phyloP scores from a whole-genome alignment of 1,140 invertebrate species.

The Frieseomelitta varia region DNA sequence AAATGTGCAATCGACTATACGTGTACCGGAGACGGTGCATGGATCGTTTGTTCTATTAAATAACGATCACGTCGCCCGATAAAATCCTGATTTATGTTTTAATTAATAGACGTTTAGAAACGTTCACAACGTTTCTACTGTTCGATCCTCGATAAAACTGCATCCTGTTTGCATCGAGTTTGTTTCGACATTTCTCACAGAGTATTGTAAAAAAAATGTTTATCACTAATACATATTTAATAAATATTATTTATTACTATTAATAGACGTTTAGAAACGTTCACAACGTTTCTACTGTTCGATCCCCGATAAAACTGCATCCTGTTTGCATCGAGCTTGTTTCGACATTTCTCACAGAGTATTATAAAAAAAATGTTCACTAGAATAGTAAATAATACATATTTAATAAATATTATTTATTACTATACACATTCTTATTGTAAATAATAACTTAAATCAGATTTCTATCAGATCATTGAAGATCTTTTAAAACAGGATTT shows the following conservation, averaged over 20 bases:
- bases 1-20: slow-evolving; percentile 54
- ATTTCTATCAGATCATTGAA: too few relatives aligned
- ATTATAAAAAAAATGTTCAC: not conserved
- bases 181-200: not conserved
- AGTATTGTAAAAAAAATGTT: not conserved
- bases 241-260: too few relatives aligned
- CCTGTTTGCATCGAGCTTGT: not conserved
- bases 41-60: slow-evolving; percentile 43
- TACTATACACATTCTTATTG: too few relatives aligned
- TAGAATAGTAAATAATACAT: too few relatives aligned
- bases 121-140: not conserved
- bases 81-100: slow-evolving; percentile 33
- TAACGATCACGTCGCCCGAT: slow-evolving; percentile 2
- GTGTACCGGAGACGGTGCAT: slow-evolving; percentile 23
- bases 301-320: not conserved
- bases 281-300: not conserved
- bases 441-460: too few relatives aligned
- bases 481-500: too few relatives aligned
- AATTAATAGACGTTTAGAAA: slow-evolving; percentile 22
- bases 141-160: not conserved
- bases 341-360: not conserved
- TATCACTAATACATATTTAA: too few relatives aligned
- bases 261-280: slow-evolving; percentile 5
- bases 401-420: too few relatives aligned
- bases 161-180: too few relatives aligned